Base-by-base conservation (phyloP, 2,113 vertebrate species). In the Corythoichthys intestinalis region DNA sequence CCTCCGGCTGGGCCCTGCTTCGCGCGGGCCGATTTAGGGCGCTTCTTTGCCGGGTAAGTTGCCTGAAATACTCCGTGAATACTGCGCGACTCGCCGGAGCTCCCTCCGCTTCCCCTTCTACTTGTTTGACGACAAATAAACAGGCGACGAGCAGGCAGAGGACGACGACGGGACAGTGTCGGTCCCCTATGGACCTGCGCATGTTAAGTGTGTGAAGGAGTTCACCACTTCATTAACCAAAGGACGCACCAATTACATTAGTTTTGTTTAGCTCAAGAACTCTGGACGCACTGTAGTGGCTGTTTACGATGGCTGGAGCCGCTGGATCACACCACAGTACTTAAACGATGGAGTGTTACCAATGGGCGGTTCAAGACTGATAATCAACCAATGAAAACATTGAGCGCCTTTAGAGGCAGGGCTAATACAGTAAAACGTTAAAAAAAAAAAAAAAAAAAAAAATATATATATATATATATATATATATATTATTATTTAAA, bases 31-130 rank as follows among this genome's bases (percentile, higher is more conserved):
- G 59, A 50, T 35, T 56, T 0, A 88, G 39, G 54, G 91, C 92
- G 60, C 92, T 83, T 61, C 93, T 91, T 17, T 91, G 91, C 50
- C 95, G 91, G 76, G 90, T 86, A 70, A 96, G 86, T 58, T 85
- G 75, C 63, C 81, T 88, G 83, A 97, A 93, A 73, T 95, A 96
- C 0, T 89, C 90, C 0, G 92, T 92, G 76, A 95, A 92, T 56
- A 90, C 79, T 17, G 13, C 28, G 44, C 8, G 12, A 34, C 61
- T 73, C 73, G 53, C 44, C 71, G 69, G 70, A 6, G 57, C 61
- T 47, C 7, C 68, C 34, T 37, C 69, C 68, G 6, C 72, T 61
- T 57, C 50, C 61, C 65, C n/a, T 75, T 76, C 35, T 80, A n/a
- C 84, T 34, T 59, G 65, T 0, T 67, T 57, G 49, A 82, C 17